Base-by-base conservation (phyloP, 2,888 invertebrate genomes). In the Argyra leucocephala region DNA sequence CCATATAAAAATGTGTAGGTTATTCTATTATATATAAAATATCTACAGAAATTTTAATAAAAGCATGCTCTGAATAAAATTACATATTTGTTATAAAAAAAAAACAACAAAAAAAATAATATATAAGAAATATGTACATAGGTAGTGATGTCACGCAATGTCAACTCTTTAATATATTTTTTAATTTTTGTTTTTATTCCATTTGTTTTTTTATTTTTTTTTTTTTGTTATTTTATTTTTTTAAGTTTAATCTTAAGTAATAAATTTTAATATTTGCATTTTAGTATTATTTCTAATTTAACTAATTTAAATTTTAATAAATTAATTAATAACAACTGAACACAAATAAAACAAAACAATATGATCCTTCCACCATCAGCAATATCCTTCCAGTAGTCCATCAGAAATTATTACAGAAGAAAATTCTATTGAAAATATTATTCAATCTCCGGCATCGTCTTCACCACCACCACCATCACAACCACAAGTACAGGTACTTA, bases 371-470 rank as follows among this genome's bases (percentile, higher is more conserved):
- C 48, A 48, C 48, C 48, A 48, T 48, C 15, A 48, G 48, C 48
- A 48, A 48, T 48, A 48, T 48, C 48, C 48, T 48, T 48, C 48
- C 48, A 48, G 48, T 48, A 81, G 79, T 72, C 79, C 81, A 48
- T 48, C 48, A 61, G 82, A 81, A 71, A 75, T 77, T 68, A 80
- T 78, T 65, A n/a, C n/a, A n/a, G 76, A 75, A 69, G 76, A 76
- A 68, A 72, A 71, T 69, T 69, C 72, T 69, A 74, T 72, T 69
- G 76, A 76, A 69, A 71, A 73, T 64, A 71, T 73, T 67, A 73
- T 71, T 68, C 73, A 73, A 66, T 69, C 72, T 62, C 75, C 75
- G 63, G 71, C 73, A 69, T 75, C 75, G 62, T 72, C 76, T 67
- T 76, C 76, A 66, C 76, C 72, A 64, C 70, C 76, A 66, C 69